A percentile compares a stretch with the other conserved stretches of the same genome.
phyloP scores from a whole-genome alignment of 2,113 vertebrate genomes.

The Vimba vimba region DNA sequence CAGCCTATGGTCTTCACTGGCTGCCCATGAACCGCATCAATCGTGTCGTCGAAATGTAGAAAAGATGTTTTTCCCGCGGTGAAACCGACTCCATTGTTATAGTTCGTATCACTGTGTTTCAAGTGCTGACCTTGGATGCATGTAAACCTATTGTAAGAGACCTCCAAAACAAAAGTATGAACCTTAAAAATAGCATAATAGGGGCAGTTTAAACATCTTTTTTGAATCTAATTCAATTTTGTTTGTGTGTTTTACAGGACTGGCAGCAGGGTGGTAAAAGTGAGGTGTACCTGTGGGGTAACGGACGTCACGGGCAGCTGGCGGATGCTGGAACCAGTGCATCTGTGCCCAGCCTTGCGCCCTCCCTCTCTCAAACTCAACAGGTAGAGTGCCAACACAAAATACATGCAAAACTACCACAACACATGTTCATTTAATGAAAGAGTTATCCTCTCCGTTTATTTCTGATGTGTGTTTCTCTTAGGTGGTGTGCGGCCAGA shows the following conservation, averaged over 20 bases:
- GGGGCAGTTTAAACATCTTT: neutral
- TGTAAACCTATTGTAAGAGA: too few relatives aligned
- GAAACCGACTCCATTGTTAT: too few relatives aligned
- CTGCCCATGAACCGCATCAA: too few relatives aligned
- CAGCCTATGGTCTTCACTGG: too few relatives aligned
- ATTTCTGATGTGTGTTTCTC: conserved; percentile 28
- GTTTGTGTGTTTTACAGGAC: conserved; percentile 66
- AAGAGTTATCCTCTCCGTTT: neutral
- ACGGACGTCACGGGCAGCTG: conserved; percentile 79
- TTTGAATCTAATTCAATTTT: neutral
- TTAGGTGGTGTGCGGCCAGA: conserved; percentile 82
- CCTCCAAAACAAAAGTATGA: too few relatives aligned
- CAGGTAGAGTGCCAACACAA: conserved; percentile 68
- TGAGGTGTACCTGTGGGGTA: conserved; percentile 81
- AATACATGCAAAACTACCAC: neutral
- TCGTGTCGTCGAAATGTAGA: too few relatives aligned
- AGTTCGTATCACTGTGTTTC: too few relatives aligned
- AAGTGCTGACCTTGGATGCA: too few relatives aligned
- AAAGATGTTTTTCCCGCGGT: too few relatives aligned
- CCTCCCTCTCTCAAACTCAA: conserved; percentile 77
- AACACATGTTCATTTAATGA: neutral
- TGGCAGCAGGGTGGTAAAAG: conserved; percentile 83
- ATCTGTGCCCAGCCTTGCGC: conserved; percentile 73
- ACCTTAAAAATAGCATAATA: too few relatives aligned
- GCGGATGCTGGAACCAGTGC: conserved; percentile 77